Evolutionary conservation across 2,888 invertebrate species (phyloP), one percentile per base, ranked within the genome.

Genomic region (Autographa gamma): DNA sequence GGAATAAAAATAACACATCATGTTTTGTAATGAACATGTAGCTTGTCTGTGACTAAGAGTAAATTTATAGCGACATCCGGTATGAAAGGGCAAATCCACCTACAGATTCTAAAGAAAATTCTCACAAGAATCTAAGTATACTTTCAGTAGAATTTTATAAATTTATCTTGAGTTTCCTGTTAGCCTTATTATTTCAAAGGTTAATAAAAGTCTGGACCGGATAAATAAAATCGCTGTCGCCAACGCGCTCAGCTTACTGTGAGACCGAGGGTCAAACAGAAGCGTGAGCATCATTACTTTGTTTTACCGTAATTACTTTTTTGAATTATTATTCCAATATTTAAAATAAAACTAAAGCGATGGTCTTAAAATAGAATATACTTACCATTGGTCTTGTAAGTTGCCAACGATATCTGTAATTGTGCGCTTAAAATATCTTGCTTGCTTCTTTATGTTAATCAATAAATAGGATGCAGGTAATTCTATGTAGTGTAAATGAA

Each of bases 281-380:
- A 71, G 72, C 83, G 73, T 67, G 71, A 76, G 68, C 69, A 52
- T 67, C 67, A 69, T 71, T 81, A 76, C 76, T 76, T 83, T 83
- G 67, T 82, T 80, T 76, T 66, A 69, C 67, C 68, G 68, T 73
- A 69, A 83, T 78, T 71, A 73, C 64, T 66, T 73, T 80, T 80
- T 76, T 71, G 32, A 69, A 77, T 71, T 66, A 72, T 74, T 67
- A 67, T 68, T 73, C 34, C 63, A 59, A 73, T 72, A 63, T 76
- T 74, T 61, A 38, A 69, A 68, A 64, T 78, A 64, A 59, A 18
- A 52, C 60, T 34, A 18, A 34, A 34, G 9, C 60, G 18, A n/a
- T n/a, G 32, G 18, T 34, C 38, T 60, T 56, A 56, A 56, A 56
- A 56, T 56, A 56, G 25, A 56, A 19, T 19, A 19, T 13, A 25